Base-by-base conservation (phyloP, 2,113 vertebrate genomes). In the Phrynosoma platyrhinos region DNA sequence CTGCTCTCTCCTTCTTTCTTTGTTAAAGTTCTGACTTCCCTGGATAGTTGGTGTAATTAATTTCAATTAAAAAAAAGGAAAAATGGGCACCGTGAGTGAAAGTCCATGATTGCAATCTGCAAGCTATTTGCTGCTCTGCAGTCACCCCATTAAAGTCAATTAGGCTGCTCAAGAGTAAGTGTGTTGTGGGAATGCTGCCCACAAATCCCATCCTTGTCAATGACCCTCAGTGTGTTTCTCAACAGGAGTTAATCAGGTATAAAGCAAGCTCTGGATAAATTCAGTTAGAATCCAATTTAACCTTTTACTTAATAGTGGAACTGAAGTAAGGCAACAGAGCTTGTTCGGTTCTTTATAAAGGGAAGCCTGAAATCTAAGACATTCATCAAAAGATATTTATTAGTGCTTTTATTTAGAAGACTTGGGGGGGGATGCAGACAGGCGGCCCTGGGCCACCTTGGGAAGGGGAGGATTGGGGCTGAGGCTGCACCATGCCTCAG, bases 1-100 rank as follows among this genome's bases (percentile, higher is more conserved):
- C 18, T 36, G 7, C 40, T 27, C 3, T 77, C 25, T 5, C 21
- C 13, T 27, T 14, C 42, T 52, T 27, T 53, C n/a, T 58, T 9
- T 20, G 20, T n/a, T 32, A 79, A 18, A 16, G 36, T 0, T 1
- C n/a, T 0, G 1, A n/a, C 14, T 21, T 62, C 0, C 0, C 0
- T n/a, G 21, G 0, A 0, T 42, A 79, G 13, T 79, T 53, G 55
- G 55, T 55, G 76, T 85, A 47, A 84, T 84, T 30, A 84, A 58
- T 74, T 84, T 55, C 68, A 74, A 84, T 74, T 25, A 30, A 79
- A 47, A 84, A 74, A 32, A 74, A 62, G 18, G 58, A 1, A 16
- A 62, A 18, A 14, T 16, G 52, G 58, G 32, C 30, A 55, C 20
- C 5, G n/a, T 21, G 52, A 30, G 47, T 27, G n/a, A 74, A n/a